Conservation (phyloP, 37 sponge, comb jelly and placozoan species). For the Diacarnus erythraeanus region DNA sequence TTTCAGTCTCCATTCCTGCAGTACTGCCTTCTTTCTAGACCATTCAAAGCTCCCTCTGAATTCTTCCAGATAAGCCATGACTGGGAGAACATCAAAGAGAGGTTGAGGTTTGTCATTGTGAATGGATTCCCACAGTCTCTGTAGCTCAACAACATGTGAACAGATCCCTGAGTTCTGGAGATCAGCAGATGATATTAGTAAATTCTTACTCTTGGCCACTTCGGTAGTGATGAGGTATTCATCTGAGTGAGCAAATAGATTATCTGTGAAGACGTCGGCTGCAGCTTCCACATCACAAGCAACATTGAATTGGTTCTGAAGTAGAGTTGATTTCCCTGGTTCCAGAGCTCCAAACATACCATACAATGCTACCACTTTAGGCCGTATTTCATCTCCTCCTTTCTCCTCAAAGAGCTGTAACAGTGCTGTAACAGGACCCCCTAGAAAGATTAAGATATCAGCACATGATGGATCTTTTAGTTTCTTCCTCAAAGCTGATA, state of each 20-base stretch:
- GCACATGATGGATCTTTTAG: background rate
- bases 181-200: slow-evolving; percentile 15
- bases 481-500: background rate
- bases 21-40: slow-evolving; percentile 27
- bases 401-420: slow-evolving; percentile 18
- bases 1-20: slow-evolving; percentile 15
- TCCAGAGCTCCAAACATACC: slow-evolving; percentile 48
- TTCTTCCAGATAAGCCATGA: slow-evolving; percentile 29
- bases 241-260: slow-evolving; percentile 17
- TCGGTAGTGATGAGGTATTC: slow-evolving; percentile 39
- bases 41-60: slow-evolving; percentile 25
- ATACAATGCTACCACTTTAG: slow-evolving; percentile 28
- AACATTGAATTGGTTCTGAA: slow-evolving; percentile 48
- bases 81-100: slow-evolving; percentile 50
- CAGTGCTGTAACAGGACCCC: slow-evolving; percentile 50
- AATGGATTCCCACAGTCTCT: slow-evolving; percentile 36
- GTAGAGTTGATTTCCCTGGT: slow-evolving; percentile 14
- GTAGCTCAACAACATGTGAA: slow-evolving; percentile 18
- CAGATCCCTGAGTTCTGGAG: background rate
- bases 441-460: slow-evolving; percentile 18
- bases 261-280: slow-evolving; percentile 4
- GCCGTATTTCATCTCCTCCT: background rate
- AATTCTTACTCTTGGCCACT: slow-evolving; percentile 15
- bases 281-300: slow-evolving; percentile 49
- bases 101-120: slow-evolving; percentile 29